These are phyloP conservation scores for Euclidia mi DNA, from an alignment of 2,888 invertebrate species.

Conservation along the genomic window DNA sequence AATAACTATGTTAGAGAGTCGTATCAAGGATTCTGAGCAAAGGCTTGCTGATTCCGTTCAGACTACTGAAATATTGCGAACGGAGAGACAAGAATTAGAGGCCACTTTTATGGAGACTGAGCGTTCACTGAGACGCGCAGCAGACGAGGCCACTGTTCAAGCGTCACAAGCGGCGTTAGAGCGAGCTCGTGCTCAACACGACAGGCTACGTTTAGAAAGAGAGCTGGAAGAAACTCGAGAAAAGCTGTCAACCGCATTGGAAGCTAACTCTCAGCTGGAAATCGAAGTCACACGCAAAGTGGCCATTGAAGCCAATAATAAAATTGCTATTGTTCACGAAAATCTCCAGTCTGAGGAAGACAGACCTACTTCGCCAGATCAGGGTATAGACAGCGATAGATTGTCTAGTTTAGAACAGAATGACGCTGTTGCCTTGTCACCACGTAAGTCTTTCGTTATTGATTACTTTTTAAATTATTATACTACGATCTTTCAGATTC, in stretches of 20 bases:
- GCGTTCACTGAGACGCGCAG: constrained; percentile 90
- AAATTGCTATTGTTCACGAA: constrained; percentile 72
- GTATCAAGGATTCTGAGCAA: constrained; percentile 74
- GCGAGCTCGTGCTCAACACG: constrained; percentile 93
- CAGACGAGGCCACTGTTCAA: constrained; percentile 93
- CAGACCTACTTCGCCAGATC: constrained; percentile 93
- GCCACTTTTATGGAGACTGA: constrained; percentile 84
- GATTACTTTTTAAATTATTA: too few relatives aligned
- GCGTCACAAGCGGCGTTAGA: constrained; percentile 94
- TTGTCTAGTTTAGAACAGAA: constrained; percentile 91
- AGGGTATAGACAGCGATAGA: constrained; percentile 97
- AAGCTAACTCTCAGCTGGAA: constrained; percentile 78
- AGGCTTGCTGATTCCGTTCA: constrained; percentile 69
- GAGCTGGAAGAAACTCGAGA: constrained; percentile 90
- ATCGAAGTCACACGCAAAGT: constrained; percentile 84
- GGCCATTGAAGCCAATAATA: constrained; percentile 69
- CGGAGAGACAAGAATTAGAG: constrained; percentile 81
- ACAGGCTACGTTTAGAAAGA: constrained; percentile 92
- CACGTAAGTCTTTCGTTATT: constrained; percentile 77
- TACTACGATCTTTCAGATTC: not conserved
- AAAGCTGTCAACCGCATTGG: constrained; percentile 75
- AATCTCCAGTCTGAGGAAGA: constrained; percentile 77
- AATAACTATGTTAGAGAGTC: constrained; percentile 65
- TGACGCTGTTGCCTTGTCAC: constrained; percentile 81
- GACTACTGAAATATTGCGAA: constrained; percentile 71